Conservation (phyloP, 2,888 invertebrate species). For the Andrena bicolor region DNA sequence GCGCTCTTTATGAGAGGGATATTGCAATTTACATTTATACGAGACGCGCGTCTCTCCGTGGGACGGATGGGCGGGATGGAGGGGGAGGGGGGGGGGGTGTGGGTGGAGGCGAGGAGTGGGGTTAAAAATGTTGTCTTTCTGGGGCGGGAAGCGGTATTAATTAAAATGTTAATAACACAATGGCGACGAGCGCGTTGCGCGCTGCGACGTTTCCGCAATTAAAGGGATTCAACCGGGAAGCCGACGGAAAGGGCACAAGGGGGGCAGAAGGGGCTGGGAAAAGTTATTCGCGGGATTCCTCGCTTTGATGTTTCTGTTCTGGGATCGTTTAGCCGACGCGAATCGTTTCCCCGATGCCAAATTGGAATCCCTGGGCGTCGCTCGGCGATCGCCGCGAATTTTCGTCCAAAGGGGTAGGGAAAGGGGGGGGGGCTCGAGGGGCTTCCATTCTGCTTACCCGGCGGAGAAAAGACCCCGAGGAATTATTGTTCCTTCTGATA, state of each 20-base stretch:
- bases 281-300: neutral
- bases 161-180: conserved; percentile 59
- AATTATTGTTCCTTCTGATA: conserved; percentile 64
- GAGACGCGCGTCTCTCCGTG: conserved; percentile 24
- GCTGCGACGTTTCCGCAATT: conserved; percentile 37
- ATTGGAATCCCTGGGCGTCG: conserved; percentile 39
- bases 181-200: conserved; percentile 14
- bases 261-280: conserved; percentile 17
- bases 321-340: conserved; percentile 9
- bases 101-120: neutral
- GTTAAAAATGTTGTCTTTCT: conserved; percentile 37
- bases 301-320: conserved; percentile 21
- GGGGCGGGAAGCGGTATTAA: conserved; percentile 40
- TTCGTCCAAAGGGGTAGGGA: conserved; percentile 4
- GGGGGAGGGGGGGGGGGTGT: neutral
- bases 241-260: neutral
- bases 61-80: neutral
- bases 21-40: conserved; percentile 63
- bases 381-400: conserved; percentile 45
- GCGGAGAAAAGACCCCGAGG: conserved; percentile 38
- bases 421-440: conserved; percentile 18
- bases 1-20: conserved; percentile 49
- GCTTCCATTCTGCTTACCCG: conserved; percentile 21
- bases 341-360: conserved; percentile 56
- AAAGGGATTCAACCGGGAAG: conserved; percentile 45